A percentile compares a stretch with the other conserved stretches of the same genome.
Conservation (phyloP, 64 coral and sea anemone species). For the Montipora efflorescens region DNA sequence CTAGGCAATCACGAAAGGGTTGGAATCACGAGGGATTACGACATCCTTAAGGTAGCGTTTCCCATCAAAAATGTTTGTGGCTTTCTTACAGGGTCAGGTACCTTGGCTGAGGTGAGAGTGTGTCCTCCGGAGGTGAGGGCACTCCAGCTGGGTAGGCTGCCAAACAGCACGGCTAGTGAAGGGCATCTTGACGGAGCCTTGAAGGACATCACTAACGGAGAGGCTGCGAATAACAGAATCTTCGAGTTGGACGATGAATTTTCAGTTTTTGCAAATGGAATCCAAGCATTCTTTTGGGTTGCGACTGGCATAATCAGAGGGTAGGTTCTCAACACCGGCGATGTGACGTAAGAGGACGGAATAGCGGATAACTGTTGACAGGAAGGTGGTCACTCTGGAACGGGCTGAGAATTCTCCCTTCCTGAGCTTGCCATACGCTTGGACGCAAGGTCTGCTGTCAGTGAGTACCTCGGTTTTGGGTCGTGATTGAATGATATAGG, state of each 20-base stretch:
- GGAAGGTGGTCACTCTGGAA: background rate
- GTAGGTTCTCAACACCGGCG: slow-evolving; percentile 46
- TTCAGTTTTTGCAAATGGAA: slow-evolving; percentile 7
- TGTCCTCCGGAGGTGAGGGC: too few species aligned
- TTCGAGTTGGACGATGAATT: background rate
- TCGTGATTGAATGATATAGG: background rate
- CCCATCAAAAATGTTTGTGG: slow-evolving; percentile 46
- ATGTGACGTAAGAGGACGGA: slow-evolving; percentile 25
- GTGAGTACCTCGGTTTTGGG: background rate
- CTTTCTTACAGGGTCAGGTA: slow-evolving; percentile 51
- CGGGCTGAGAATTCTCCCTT: slow-evolving; percentile 56
- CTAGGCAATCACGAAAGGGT: too few species aligned
- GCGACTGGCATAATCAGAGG: slow-evolving; percentile 56
- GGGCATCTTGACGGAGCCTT: too few species aligned
- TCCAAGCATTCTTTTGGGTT: slow-evolving; percentile 34
- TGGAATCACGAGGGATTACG: slow-evolving; percentile 32
- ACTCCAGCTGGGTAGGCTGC: too few species aligned
- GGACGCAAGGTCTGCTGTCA: slow-evolving; percentile 36
- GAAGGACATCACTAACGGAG: too few species aligned
- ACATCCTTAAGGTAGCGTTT: background rate
- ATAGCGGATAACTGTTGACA: slow-evolving; percentile 44
- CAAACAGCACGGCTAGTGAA: too few species aligned
- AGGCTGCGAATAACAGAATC: too few species aligned
- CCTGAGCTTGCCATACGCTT: background rate
- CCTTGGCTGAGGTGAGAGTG: background rate